These are phyloP conservation scores for Syngnathus rostellatus DNA, from an alignment of 2,797 vertebrate species.

Conservation along the genomic window DNA sequence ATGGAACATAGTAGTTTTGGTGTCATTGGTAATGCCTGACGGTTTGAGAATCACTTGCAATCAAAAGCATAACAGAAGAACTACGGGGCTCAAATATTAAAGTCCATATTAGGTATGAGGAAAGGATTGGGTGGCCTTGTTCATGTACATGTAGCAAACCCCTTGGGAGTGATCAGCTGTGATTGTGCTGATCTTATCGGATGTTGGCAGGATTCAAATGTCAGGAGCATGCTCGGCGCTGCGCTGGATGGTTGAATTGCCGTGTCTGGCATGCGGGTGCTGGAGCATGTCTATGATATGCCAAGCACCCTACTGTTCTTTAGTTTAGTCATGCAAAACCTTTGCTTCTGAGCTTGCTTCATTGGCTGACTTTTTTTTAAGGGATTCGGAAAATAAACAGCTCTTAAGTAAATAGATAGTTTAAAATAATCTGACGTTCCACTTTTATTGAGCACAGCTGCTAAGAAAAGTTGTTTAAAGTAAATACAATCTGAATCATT, in stretches of 20 bases:
- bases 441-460: slow-evolving; percentile 12
- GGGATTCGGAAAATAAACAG: slow-evolving; percentile 2
- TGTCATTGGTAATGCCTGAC: not conserved
- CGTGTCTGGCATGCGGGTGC: slow-evolving; percentile 46
- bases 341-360: slow-evolving; percentile 24
- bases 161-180: slow-evolving; percentile 54
- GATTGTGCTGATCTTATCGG: slow-evolving; percentile 61
- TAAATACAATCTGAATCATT: slow-evolving; percentile 23
- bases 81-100: not conserved
- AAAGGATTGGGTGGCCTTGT: not conserved
- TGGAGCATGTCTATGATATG: slow-evolving; percentile 49
- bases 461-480: slow-evolving; percentile 9
- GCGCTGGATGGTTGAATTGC: slow-evolving; percentile 57
- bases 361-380: not conserved
- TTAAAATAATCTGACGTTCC: not conserved
- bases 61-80: not conserved
- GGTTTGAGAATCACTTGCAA: not conserved
- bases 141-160: slow-evolving; percentile 8
- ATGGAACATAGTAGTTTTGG: too few species aligned
- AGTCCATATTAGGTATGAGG: slow-evolving; percentile 1
- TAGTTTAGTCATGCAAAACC: slow-evolving; percentile 47
- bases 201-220: slow-evolving; percentile 67
- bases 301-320: slow-evolving; percentile 51
- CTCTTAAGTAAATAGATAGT: not conserved
- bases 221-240: slow-evolving; percentile 55